Conservation (phyloP, 2,888 invertebrate genomes). For the Neria commutata region DNA sequence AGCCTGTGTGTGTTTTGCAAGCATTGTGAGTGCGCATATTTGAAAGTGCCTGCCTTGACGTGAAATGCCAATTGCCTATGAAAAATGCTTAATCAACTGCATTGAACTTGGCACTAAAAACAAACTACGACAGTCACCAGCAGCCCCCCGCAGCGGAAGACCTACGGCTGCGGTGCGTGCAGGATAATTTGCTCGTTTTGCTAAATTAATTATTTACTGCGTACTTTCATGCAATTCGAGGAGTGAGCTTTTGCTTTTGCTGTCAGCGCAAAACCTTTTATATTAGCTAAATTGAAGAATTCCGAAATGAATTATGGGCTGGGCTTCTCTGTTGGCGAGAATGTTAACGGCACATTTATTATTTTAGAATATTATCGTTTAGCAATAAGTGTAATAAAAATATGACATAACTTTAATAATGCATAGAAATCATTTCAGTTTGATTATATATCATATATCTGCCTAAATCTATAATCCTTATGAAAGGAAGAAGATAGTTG, state of each 20-base stretch:
- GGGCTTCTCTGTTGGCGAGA: too few species aligned
- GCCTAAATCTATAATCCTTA: too few species aligned
- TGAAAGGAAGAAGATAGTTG: too few species aligned
- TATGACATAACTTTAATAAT: too few species aligned
- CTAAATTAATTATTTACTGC: neutral
- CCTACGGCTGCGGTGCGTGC: constrained; percentile 32
- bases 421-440: too few species aligned
- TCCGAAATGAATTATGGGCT: too few species aligned
- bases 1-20: neutral
- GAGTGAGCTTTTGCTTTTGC: constrained; percentile 2
- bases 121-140: neutral
- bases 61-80: constrained; percentile 28
- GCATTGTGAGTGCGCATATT: neutral
- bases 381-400: too few species aligned
- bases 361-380: too few species aligned
- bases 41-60: constrained; percentile 30
- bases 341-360: too few species aligned
- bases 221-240: too few species aligned
- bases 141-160: neutral
- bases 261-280: neutral
- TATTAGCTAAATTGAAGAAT: neutral
- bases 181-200: neutral
- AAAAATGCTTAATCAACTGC: constrained; percentile 18
- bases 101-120: constrained; percentile 22
- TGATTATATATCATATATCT: too few species aligned